Base-by-base conservation (phyloP, 2,797 vertebrate genomes). In the Dallia pectoralis region DNA sequence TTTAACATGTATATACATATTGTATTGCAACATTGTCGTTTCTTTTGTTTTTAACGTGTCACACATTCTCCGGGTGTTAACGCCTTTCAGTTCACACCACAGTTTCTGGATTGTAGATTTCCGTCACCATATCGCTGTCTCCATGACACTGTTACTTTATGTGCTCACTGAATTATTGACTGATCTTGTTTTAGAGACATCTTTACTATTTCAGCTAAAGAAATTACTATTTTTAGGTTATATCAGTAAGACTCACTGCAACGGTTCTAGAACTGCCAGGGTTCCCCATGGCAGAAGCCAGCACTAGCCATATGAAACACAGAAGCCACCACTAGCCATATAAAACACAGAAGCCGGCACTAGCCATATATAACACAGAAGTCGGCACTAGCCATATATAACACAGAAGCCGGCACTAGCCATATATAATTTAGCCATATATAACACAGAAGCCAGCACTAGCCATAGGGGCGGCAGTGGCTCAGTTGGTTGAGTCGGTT, bases 101-200 rank as follows among this genome's bases (percentile, higher is more conserved):
- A 64, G 30, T 53, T 53, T 53, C 51, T 56, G n/a, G n/a, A 56
- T 25, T 25, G 51, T 65, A 65, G 27, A 65, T 22, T 36, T 33
- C 63, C n/a, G 32, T 32, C 14, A 33, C 14, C n/a, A 40, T 65
- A 33, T 36, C 30, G 40, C 63, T 36, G 19, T 16, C 19, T 66
- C 16, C n/a, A 18, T 33, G 18, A 15, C 61, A 63, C 53, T 49
- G 67, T 48, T 47, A 32, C 14, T 4, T 18, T 8, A 5, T 51
- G 44, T 48, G 51, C 48, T 56, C 48, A 22, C 9, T 70, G 48
- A 70, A 70, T 70, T 53, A 70, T 70, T 70, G 49, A 53, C 48
- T 56, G 6, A 27, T 47, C 29, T 56, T 32, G 68, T 53, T 70
- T 56, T 48, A 70, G 48, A 29, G 49, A 70, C 68, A 56, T 67